A percentile compares a stretch with the other conserved stretches of the same genome.
phyloP scores from a whole-genome alignment of 2,797 vertebrate species.

The Chiloscyllium punctatum region DNA sequence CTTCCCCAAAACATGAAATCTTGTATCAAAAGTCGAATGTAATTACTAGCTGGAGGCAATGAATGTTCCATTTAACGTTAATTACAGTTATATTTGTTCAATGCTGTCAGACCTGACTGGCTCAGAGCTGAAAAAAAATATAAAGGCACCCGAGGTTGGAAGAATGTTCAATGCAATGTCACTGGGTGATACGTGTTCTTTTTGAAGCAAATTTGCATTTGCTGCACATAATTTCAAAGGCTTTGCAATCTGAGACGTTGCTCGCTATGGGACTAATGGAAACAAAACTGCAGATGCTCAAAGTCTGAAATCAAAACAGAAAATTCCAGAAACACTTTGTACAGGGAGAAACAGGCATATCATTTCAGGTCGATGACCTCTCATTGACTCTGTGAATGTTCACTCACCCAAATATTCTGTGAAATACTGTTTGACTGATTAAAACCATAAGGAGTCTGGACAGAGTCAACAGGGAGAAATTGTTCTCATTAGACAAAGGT shows the following conservation, averaged over 20 bases:
- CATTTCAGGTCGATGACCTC: neutral
- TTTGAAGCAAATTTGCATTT: conserved; percentile 24
- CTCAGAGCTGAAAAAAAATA: neutral
- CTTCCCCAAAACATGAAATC: neutral
- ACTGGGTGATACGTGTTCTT: neutral
- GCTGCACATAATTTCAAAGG: neutral
- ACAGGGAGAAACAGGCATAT: neutral
- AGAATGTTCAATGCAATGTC: neutral
- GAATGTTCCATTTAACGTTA: conserved; percentile 10
- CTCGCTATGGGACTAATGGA: neutral
- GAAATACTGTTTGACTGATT: neutral
- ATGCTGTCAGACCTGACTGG: neutral
- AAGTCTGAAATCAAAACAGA: neutral
- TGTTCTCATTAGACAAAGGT: neutral
- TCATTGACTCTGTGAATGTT: neutral
- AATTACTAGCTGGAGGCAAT: conserved; percentile 31
- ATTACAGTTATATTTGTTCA: conserved; percentile 16
- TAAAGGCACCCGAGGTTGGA: neutral
- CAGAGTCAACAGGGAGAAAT: neutral
- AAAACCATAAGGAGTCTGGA: neutral
- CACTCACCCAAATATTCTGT: neutral
- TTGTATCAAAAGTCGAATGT: neutral
- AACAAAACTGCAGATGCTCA: neutral
- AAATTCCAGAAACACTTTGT: neutral
- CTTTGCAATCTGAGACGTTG: neutral